Evolutionary conservation across 2,797 vertebrate species (phyloP), one percentile per base, ranked within the genome.

Genomic region (Myiotriccus ornatus): DNA sequence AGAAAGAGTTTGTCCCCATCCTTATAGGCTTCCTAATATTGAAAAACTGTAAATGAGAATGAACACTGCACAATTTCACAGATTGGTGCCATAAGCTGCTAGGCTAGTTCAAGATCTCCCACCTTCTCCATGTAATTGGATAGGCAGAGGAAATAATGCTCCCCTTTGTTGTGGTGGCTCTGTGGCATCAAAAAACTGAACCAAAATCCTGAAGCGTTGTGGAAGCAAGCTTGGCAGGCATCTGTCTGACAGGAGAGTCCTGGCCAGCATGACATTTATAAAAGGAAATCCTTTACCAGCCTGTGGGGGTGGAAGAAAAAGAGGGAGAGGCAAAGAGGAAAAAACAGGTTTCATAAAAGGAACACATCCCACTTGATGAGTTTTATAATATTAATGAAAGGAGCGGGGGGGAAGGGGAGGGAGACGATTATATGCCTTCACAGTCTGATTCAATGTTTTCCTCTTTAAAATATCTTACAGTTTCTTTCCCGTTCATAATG

Each of bases 401-500:
- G 23, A n/a, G 15, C 4, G 11, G 22, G 34, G 57, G 6, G 10
- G n/a, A n/a, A 12, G 14, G 37, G 32, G 18, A 1, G 3, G 12
- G 5, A 32, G 12, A 41, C 19, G 67, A 55, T 71, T 70, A 35
- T 44, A 60, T 73, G 41, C 30, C 15, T 75, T 86, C 69, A 62
- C 46, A 76, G 10, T 68, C 52, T 87, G 41, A 92, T 55, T 93
- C 87, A 89, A 60, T 60, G 44, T 94, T 95, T 78, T 89, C 77
- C 87, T 93, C 91, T 93, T 95, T 90, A 75, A 91, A 93, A 95
- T 97, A 59, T 97, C 75, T 97, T 96, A 63, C 94, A 99, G 99
- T 99, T 96, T 98, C 98, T 22, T 99, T 99, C 97, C 99, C 99
- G 12, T 98, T 96, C 94, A 96, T 99, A 92, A 97, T 98, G 95